Evolutionary conservation across 2,888 invertebrate species (phyloP).

Genomic region (Acanthosepion esculentum): DNA sequence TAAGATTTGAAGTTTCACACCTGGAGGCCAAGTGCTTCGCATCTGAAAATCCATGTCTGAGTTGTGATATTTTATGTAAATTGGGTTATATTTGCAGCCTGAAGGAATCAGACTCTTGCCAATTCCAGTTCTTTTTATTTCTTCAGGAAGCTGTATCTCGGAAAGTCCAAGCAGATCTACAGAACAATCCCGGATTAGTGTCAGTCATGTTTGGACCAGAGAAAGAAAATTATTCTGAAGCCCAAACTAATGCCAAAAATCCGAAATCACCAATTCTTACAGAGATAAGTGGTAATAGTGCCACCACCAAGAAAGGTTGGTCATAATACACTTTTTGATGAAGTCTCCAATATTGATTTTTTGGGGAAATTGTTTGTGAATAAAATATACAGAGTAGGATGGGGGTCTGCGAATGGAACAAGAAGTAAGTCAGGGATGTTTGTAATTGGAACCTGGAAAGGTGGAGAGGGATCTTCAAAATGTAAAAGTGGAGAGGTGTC

Average conservation of each 20-base stretch:
- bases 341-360: background rate
- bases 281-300: background rate
- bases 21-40: too few relatives aligned
- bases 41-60: too few relatives aligned
- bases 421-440: too few relatives aligned
- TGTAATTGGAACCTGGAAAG: too few relatives aligned
- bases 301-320: background rate
- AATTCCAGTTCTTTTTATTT: background rate
- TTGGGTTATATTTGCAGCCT: background rate
- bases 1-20: too few relatives aligned
- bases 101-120: background rate
- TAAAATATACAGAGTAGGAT: too few relatives aligned
- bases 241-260: background rate
- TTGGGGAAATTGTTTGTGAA: too few relatives aligned
- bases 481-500: too few relatives aligned
- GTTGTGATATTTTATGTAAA: background rate
- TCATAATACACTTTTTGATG: background rate
- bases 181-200: background rate
- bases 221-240: background rate
- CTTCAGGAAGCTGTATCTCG: background rate
- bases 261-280: background rate
- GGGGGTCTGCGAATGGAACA: too few relatives aligned
- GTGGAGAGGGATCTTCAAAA: too few relatives aligned
- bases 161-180: background rate
- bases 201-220: background rate